Base-by-base conservation (phyloP, 2,888 invertebrate genomes). In the Limnephilus rhombicus region DNA sequence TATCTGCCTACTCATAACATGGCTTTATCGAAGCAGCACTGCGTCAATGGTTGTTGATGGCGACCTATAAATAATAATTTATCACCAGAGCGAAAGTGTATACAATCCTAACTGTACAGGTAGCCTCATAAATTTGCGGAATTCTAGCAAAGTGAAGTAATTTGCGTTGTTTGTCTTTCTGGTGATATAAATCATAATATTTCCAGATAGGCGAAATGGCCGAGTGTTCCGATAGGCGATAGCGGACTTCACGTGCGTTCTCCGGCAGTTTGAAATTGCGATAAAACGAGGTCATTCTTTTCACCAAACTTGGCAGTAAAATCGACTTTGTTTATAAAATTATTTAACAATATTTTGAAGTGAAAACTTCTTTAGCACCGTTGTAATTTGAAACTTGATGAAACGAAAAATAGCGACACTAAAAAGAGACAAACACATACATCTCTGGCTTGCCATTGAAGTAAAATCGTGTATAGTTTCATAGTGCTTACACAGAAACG, bases 111-210 rank as follows among this genome's bases (percentile, higher is more conserved):
- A 4, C 68, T 2, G 68, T 24, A 24, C 68, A 68, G 68, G 68
- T 24, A 68, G 68, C 68, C 68, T 83, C 83, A 82, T 82, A 82
- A 24, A 83, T 83, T 34, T 18, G 34, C 13, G 15, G 24, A 37
- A 83, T 83, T 5, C 83, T 13, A 18, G 18, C 83, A 15, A 83
- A 83, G 83, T 83, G 37, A 24, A 83, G 83, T 37, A 31, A 68
- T 68, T 68, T 68, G 83, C 18, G 13, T 45, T 85, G 85, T 85
- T 85, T 85, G 37, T 41, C 85, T 24, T 45, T n/a, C 18, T 13
- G n/a, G 41, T 29, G 85, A 85, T 85, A 85, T 85, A 85, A 85
- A 85, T 85, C 85, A 85, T 85, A 41, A 41, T 85, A 45, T n/a
- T n/a, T 4, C 41, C 37, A 31, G 83, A 83, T 37, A 83, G 34